Evolutionary conservation across 2,113 vertebrate species (phyloP), one percentile per base, ranked within the genome.

Genomic region (Erpornis zantholeuca): DNA sequence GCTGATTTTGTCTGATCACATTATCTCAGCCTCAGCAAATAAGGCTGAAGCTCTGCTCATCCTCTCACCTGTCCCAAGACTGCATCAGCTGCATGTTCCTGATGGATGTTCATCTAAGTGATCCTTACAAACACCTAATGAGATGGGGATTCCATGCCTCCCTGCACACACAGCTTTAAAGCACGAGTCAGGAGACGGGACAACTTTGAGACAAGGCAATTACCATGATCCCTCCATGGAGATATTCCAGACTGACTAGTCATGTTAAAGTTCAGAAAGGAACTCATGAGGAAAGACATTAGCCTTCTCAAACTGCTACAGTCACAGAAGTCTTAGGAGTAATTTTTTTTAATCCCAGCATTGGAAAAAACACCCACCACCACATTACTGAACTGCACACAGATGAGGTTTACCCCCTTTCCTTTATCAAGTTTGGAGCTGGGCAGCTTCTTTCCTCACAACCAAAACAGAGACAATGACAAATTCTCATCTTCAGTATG

Each of bases 1-100:
- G 36, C 17, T 23, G 17, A 17, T 31, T 45, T 6, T 2, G 4
- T 60, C 49, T n/a, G 28, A 27, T 9, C 0, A 0, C 0, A 31
- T 7, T 27, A 52, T 44, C 54, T 33, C 28, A 19, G 12, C 50
- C 45, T 7, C 35, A 47, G 33, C 54, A 75, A 31, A 7, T 4
- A 11, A 56, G 18, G 65, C 65, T 86, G 59, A 5, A 78, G 35
- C 27, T 50, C 52, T 81, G 36, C 47, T 78, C 47, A 50, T 22
- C 20, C 29, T 59, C 52, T 52, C 80, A 66, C 5, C 72, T 81
- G 28, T 29, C 54, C 59, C 66, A 88, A 15, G 36, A 25, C 69
- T 35, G 50, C 42, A 29, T 28, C 52, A 79, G 63, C 72, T 64
- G 47, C 35, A 2, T 3, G 4, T 8, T 72, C 29, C 66, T 82